phyloP scores from a whole-genome alignment of 92 coral and sea anemone genomes.

The Epizoanthus fatuus region DNA sequence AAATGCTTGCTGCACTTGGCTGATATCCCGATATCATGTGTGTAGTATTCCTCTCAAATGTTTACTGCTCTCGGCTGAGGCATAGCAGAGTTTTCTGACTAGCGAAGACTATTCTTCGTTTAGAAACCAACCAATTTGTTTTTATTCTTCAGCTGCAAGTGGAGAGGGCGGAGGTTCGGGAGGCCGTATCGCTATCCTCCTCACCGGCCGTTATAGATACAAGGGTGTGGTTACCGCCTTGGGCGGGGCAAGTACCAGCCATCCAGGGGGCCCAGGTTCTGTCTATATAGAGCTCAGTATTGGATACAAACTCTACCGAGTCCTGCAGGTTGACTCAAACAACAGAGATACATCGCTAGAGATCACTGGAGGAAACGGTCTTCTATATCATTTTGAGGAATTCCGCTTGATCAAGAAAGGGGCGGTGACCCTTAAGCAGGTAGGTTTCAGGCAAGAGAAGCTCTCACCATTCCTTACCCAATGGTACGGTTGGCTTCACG shows the following conservation, averaged over 20 bases:
- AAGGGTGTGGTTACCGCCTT: conserved; percentile 63
- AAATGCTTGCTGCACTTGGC: too few relatives aligned
- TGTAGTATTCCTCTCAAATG: too few relatives aligned
- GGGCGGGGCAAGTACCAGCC: conserved; percentile 59
- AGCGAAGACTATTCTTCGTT: not conserved
- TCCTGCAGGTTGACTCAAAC: conserved; percentile 55
- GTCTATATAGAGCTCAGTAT: conserved; percentile 55
- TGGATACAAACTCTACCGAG: conserved; percentile 46
- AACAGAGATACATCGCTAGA: conserved; percentile 59
- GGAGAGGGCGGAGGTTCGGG: conserved; percentile 74
- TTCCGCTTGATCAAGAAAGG: conserved; percentile 60
- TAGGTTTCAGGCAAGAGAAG: not conserved
- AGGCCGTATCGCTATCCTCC: conserved; percentile 70
- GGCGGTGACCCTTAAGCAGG: conserved; percentile 54
- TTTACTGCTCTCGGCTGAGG: not conserved
- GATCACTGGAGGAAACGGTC: conserved; percentile 56
- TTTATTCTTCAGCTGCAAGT: conserved; percentile 52
- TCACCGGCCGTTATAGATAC: conserved; percentile 56
- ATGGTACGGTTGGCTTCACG: not conserved
- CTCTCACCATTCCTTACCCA: not conserved
- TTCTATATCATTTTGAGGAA: conserved; percentile 58
- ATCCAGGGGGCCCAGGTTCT: conserved; percentile 76
- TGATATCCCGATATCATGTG: too few relatives aligned
- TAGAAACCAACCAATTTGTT: not conserved
- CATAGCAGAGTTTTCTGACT: not conserved